Base-by-base conservation (phyloP, 1,140 invertebrate genomes). In the Sitophilus oryzae region DNA sequence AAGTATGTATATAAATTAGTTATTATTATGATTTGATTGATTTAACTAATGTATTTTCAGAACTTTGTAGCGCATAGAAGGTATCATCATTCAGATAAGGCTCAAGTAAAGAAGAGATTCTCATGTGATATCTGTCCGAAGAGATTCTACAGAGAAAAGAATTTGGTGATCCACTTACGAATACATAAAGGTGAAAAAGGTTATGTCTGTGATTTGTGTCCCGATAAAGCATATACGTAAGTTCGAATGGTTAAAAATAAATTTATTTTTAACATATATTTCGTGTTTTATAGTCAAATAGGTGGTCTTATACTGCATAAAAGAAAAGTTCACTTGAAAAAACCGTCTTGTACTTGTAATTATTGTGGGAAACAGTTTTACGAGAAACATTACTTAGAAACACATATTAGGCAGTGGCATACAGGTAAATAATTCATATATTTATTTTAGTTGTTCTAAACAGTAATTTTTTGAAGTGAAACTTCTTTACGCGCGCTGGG, bases 341-440 rank as follows among this genome's bases (percentile, higher is more conserved):
- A 48, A 20, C 53, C 53, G 3, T 49, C 53, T 9, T 56, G 46
- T 23, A 56, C 45, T 34, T 56, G 53, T 37, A 56, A 56, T 30
- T 56, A 56, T 34, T 56, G 53, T 43, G 53, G 53, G 5, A 56
- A 56, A 37, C 53, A 56, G 23, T 56, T 56, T 37, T 56, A 56
- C 15, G 53, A 56, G 36, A 56, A 56, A 25, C 53, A 56, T 36
- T 56, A 56, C 25, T 35, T 56, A 22, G 53, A 56, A 56, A 56
- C 53, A 1, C 53, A 56, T 19, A 56, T 56, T 42, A 25, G 53
- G 20, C 53, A 56, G 21, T 56, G 53, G 53, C 53, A 56, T 43
- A 56, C 53, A 43, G 41, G 41, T 52, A 47, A 11, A 11, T 5
- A 4, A 15, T 14, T 25, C 9, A 49, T 37, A 23, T 19, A 38